Conservation (phyloP, 1,140 invertebrate genomes). For the Heliconius congener region DNA sequence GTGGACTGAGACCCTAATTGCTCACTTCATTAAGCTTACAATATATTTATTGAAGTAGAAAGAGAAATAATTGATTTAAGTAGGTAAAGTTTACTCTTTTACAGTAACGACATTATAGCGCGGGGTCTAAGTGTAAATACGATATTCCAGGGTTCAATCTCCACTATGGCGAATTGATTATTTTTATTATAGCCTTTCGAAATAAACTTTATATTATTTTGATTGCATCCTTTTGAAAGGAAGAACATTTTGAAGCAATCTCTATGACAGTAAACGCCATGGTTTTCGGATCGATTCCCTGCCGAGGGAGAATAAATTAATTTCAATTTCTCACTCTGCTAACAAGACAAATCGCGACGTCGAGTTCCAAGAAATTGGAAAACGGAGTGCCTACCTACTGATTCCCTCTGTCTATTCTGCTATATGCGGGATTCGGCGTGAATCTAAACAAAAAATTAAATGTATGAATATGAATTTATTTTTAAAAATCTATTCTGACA, state of each 20-base stretch:
- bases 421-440: not conserved
- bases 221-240: too few species aligned
- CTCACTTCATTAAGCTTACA: not conserved
- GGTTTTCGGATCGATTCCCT: too few species aligned
- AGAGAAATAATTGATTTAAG: not conserved
- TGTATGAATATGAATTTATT: too few species aligned
- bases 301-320: not conserved
- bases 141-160: too few species aligned
- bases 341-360: not conserved
- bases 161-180: too few species aligned
- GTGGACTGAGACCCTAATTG: not conserved
- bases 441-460: too few species aligned
- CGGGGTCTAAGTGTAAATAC: too few species aligned
- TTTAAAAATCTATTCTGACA: not conserved
- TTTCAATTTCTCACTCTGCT: not conserved
- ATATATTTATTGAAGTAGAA: slow-evolving; percentile 4
- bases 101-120: not conserved
- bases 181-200: too few species aligned
- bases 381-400: not conserved
- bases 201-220: too few species aligned
- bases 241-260: too few species aligned
- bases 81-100: not conserved
- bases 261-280: too few species aligned
- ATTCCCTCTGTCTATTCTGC: not conserved
- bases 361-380: not conserved